Percentiles rank a stretch among this genome's conserved stretches.
These are phyloP conservation scores for Hoplias malabaricus DNA, from an alignment of 2,113 vertebrate species.

Conservation along the genomic window DNA sequence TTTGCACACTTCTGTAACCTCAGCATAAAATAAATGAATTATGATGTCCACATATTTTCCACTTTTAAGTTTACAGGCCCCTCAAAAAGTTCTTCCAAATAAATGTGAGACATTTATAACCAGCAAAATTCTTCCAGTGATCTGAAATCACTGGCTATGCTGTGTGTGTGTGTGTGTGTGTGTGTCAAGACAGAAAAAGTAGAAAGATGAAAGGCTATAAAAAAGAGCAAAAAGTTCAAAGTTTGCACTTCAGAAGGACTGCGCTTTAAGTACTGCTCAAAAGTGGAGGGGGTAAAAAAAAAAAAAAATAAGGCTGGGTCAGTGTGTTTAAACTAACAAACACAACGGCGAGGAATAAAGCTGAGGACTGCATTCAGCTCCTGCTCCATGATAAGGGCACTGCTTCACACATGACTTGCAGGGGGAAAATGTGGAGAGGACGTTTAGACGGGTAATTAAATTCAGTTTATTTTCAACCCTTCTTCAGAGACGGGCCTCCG, in stretches of 20 bases:
- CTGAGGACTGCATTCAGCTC: background rate
- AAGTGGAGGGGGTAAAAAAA: background rate
- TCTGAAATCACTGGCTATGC: constrained; percentile 24
- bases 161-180: too few species aligned
- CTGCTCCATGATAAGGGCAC: constrained; percentile 1
- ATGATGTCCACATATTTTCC: too few species aligned
- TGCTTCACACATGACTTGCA: constrained; percentile 22
- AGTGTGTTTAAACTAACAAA: background rate
- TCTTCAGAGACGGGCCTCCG: constrained; percentile 48
- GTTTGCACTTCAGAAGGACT: constrained; percentile 21
- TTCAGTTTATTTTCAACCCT: constrained; percentile 52
- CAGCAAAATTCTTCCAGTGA: background rate
- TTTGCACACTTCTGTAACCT: too few species aligned
- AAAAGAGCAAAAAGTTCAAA: constrained; percentile 33
- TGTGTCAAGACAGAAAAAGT: constrained; percentile 28
- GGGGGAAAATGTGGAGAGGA: constrained; percentile 5
- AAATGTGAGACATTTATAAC: background rate
- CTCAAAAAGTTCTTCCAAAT: background rate
- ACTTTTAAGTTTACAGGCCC: background rate
- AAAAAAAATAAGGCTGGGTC: constrained; percentile 26
- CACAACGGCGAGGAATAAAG: constrained; percentile 2
- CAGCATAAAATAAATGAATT: too few species aligned
- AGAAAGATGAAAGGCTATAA: constrained; percentile 31
- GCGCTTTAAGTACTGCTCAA: constrained; percentile 37
- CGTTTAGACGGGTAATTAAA: constrained; percentile 58